These are phyloP conservation scores for Stichodactyla mertensii DNA, from an alignment of 64 coral and sea anemone species.

Conservation along the genomic window DNA sequence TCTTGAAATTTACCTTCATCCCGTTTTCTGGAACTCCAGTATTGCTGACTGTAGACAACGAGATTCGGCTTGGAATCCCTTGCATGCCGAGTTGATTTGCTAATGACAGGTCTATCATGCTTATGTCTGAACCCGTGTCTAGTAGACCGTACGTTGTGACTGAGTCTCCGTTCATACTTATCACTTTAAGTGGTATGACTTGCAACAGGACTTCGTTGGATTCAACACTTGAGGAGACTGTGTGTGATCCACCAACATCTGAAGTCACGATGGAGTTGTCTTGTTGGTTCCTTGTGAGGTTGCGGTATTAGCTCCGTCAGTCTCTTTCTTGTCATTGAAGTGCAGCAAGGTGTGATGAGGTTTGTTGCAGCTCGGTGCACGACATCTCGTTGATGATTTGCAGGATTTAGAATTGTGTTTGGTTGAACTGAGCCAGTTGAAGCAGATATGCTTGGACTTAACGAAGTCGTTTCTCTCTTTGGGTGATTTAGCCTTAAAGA, in stretches of 20 bases:
- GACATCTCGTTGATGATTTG: constrained; percentile 22
- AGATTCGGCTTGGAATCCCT: constrained; percentile 22
- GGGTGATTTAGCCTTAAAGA: constrained; percentile 37
- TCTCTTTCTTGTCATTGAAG: not conserved
- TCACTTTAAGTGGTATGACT: constrained; percentile 44
- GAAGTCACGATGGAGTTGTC: not conserved
- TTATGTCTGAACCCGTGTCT: constrained; percentile 46
- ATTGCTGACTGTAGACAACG: constrained; percentile 30
- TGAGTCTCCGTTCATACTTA: constrained; percentile 11
- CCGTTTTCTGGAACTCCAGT: constrained; percentile 4
- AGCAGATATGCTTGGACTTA: constrained; percentile 35
- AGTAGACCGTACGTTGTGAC: constrained; percentile 50
- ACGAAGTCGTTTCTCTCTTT: constrained; percentile 30
- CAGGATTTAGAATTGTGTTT: constrained; percentile 24
- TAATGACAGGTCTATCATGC: constrained; percentile 41
- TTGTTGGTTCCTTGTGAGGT: not conserved
- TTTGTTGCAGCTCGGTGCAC: constrained; percentile 26
- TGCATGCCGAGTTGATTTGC: constrained; percentile 38
- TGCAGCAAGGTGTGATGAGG: constrained; percentile 51
- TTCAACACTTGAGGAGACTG: not conserved
- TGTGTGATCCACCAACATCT: not conserved
- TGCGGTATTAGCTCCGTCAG: constrained; percentile 16
- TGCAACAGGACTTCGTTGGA: constrained; percentile 35
- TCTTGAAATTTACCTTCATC: constrained; percentile 22
- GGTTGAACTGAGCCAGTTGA: constrained; percentile 45